These are phyloP conservation scores for Sarotherodon lohbergeri DNA, from an alignment of 2,113 vertebrate genomes.

Conservation along the genomic window DNA sequence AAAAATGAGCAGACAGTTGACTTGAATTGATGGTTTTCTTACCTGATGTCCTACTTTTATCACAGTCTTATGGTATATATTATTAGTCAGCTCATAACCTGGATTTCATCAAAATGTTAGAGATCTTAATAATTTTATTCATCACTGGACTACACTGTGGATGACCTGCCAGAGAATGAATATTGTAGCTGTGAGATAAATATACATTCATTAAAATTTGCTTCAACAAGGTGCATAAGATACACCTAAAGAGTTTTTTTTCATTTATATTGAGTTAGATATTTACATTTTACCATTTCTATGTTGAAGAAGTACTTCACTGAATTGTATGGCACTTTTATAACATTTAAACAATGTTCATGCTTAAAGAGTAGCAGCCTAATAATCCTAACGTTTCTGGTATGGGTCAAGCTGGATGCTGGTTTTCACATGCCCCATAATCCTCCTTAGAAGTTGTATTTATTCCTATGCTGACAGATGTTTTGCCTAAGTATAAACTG, in stretches of 20 bases:
- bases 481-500: not conserved
- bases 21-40: not conserved
- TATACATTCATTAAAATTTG: slow-evolving; percentile 5
- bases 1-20: not conserved
- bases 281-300: not conserved
- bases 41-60: not conserved
- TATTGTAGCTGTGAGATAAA: slow-evolving; percentile 5
- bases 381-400: not conserved
- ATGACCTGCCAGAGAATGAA: not conserved
- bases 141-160: not conserved
- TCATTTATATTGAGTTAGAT: not conserved
- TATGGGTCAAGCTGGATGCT: not conserved
- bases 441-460: not conserved
- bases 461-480: not conserved
- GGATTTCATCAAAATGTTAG: not conserved
- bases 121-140: not conserved
- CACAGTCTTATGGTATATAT: not conserved
- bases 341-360: not conserved
- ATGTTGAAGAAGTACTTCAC: not conserved
- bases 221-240: not conserved
- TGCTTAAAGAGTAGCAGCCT: not conserved
- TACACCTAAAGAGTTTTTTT: not conserved
- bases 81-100: not conserved
- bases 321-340: not conserved
- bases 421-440: not conserved